Conservation (phyloP, 2,113 vertebrate species). For the Thamnophis sirtalis region DNA sequence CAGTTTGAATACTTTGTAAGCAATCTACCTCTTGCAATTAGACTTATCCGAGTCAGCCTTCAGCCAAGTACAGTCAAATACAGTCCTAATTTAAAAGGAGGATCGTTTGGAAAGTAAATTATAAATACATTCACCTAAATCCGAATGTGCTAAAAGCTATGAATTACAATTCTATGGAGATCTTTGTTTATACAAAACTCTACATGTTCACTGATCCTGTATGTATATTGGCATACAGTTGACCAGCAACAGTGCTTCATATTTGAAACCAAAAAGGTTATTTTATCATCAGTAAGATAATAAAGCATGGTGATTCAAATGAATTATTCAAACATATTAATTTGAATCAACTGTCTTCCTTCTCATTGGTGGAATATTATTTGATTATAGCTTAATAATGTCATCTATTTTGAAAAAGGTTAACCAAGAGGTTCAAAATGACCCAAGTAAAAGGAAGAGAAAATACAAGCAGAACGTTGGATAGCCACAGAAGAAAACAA, state of each 20-base stretch:
- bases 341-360: slow-evolving; percentile 8
- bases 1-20: not conserved
- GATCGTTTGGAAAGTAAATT: not conserved
- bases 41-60: not conserved
- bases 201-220: not conserved
- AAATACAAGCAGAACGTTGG: not conserved
- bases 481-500: not conserved
- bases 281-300: slow-evolving; percentile 39
- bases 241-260: not conserved
- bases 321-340: not conserved
- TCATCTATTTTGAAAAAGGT: slow-evolving; percentile 4
- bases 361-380: not conserved
- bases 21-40: not conserved
- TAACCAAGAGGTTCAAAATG: not conserved
- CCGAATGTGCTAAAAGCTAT: not conserved
- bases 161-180: not conserved
- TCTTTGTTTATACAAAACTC: not conserved
- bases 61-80: not conserved
- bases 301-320: slow-evolving; percentile 29
- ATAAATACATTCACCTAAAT: not conserved
- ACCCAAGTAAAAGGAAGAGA: not conserved
- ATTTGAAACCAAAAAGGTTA: slow-evolving; percentile 40
- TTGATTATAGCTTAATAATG: slow-evolving; percentile 2
- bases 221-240: not conserved
- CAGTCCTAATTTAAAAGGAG: not conserved